Conservation (phyloP, 37 sponge, comb jelly and placozoan species). For the Sycon ciliatum region DNA sequence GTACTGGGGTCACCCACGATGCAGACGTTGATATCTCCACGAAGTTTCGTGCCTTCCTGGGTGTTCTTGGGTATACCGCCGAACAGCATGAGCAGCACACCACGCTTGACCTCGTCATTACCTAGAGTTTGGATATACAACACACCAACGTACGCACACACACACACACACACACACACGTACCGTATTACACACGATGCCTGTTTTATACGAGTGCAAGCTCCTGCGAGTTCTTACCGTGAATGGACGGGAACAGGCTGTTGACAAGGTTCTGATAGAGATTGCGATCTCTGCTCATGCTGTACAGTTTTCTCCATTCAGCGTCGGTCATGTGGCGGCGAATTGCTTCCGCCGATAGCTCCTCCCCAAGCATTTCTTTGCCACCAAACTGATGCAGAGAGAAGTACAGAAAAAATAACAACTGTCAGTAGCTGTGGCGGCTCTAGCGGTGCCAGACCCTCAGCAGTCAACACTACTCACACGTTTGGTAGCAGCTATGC, state of each 20-base stretch:
- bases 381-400: conserved; percentile 56
- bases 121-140: conserved; percentile 38
- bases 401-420: background rate
- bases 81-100: conserved; percentile 92
- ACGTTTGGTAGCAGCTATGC: too few species aligned
- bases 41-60: conserved; percentile 80
- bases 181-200: too few species aligned
- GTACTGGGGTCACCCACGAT: conserved; percentile 98
- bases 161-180: background rate
- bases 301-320: conserved; percentile 76
- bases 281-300: conserved; percentile 83
- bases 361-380: conserved; percentile 44
- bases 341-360: conserved; percentile 73
- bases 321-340: conserved; percentile 55
- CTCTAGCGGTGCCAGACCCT: too few species aligned
- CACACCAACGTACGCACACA: conserved; percentile 10
- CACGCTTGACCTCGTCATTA: conserved; percentile 97
- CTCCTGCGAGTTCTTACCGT: conserved; percentile 48
- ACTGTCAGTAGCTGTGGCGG: background rate
- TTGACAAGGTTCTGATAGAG: conserved; percentile 87
- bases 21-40: conserved; percentile 98
- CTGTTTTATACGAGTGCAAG: too few species aligned
- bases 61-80: conserved; percentile 96
- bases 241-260: conserved; percentile 91
- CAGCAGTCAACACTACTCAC: too few species aligned